Evolutionary conservation across 2,888 invertebrate genomes (phyloP), one percentile per base, ranked within the genome.

Genomic region (Drosophila basisetae): DNA sequence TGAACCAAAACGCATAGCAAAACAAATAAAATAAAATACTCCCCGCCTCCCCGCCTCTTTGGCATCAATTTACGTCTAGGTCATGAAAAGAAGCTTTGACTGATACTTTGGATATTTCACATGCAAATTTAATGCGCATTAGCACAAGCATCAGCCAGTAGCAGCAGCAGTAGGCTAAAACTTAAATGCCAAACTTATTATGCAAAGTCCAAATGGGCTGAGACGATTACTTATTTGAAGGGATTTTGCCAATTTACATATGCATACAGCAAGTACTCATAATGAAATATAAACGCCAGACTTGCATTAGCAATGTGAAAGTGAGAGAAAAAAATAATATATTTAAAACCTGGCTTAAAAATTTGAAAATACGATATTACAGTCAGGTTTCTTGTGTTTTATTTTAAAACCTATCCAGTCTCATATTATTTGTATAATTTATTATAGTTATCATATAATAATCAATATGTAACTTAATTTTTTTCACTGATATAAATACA

Each of bases 91-190:
- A 30, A 54, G 73, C 78, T 82, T 66, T 76, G 28, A 37, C 47
- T 50, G 49, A 82, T 67, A 71, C 80, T 87, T 60, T 22, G 31
- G 28, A 39, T 58, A 70, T 68, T 68, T 85, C 76, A 60, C 77
- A 90, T 85, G 85, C 85, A 90, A 84, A 90, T 88, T 76, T 74
- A 84, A 77, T 84, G 63, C 76, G 83, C 84, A 81, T 89, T 83
- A 86, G 61, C 68, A 78, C 64, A 71, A 66, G 58, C 52, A 54
- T 43, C 58, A 25, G 66, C 18, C 58, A 25, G 66, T 22, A 18
- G 43, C 43, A 52, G 66, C 53, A 66, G 59, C 54, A 49, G 49
- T 47, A 30, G 71, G 52, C 76, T 58, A 55, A 61, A 84, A 78
- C 84, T 87, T 82, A 68, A 87, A 84, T 76, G 65, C 72, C 73